Evolutionary conservation across 1,140 invertebrate genomes (phyloP).

Genomic region (Uloborus diversus): DNA sequence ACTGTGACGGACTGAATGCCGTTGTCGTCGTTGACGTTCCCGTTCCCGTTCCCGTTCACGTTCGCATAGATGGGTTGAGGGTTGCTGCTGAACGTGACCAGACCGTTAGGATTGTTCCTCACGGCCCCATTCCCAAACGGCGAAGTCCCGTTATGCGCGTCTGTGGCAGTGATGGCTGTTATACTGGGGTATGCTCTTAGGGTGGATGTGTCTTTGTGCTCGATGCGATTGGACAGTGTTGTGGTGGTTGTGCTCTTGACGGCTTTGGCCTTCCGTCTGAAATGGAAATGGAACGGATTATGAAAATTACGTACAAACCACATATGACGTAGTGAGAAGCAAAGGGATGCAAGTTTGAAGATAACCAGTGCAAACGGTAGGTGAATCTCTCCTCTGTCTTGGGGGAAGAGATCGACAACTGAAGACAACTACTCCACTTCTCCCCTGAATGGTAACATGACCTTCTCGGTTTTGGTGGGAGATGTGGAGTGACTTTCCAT

Average conservation of each 20-base stretch:
- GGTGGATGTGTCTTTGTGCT: conserved; percentile 33
- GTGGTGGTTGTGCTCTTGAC: conserved; percentile 13
- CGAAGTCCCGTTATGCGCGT: neutral
- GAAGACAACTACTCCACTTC: no score
- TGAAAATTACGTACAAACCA: neutral
- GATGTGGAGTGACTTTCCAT: no score
- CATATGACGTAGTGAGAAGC: no score
- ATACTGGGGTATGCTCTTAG: conserved; percentile 29
- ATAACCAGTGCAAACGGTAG: no score
- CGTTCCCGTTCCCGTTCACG: conserved; percentile 8
- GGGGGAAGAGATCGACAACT: neutral
- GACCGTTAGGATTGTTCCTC: conserved; percentile 58
- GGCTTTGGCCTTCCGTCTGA: conserved; percentile 46
- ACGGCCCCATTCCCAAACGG: conserved; percentile 32
- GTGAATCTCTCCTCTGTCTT: no score
- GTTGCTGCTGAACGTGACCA: conserved; percentile 59
- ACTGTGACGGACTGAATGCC: neutral
- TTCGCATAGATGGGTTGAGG: conserved; percentile 57
- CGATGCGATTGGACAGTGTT: conserved; percentile 5
- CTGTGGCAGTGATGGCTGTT: conserved; percentile 7
- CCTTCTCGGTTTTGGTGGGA: no score
- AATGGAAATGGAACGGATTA: neutral
- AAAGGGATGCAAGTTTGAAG: no score
- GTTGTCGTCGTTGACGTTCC: neutral
- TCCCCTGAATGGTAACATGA: no score